Evolutionary conservation across 1,140 invertebrate species (phyloP), one percentile per base, ranked within the genome.

Genomic region (Drosophila melanogaster): DNA sequence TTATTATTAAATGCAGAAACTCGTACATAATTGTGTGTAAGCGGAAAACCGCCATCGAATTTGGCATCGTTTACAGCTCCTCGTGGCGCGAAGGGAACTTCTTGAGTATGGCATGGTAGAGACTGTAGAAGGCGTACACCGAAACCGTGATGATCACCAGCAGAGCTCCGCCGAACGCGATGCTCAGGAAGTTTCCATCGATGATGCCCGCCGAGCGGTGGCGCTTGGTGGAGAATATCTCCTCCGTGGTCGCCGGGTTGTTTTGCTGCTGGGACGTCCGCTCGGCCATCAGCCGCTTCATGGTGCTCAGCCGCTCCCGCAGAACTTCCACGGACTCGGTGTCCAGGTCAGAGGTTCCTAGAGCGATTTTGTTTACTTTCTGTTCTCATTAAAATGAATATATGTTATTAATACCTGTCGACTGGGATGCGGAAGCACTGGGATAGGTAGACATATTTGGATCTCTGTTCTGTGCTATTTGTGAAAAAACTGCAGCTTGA

Each of bases 81-180:
- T 95, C 96, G 84, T 97, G 96, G 40, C 93, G 93, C 0, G 95
- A 94, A 1, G 96, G 95, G 81, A 96, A 96, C 90, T 96, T 96
- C 91, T 96, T 97, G 1, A 96, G 90, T 37, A 97, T 95, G 7
- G 96, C 96, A 72, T 95, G 93, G 81, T 96, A 97, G 0, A 97
- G 93, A 92, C 96, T 97, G 77, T 97, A 96, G 90, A 97, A 97
- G 0, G 96, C 96, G 79, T 97, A 97, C 2, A 95, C 93, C 44
- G 96, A 96, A 49, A 97, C 96, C 67, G 95, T 94, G 1, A 97
- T 83, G 43, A 97, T 97, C n/a, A 97, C 94, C 4, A 95, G 75
- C 3, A 97, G 92, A 1, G 96, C 96, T 1, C 95, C 94, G 4
- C 94, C 95, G 79, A 97, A 97, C 17, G 97, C 96, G 74, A 96